Percentiles rank a stretch among this genome's conserved stretches.
phyloP scores from a whole-genome alignment of 2,113 vertebrate genomes.

The Etheostoma spectabile region DNA sequence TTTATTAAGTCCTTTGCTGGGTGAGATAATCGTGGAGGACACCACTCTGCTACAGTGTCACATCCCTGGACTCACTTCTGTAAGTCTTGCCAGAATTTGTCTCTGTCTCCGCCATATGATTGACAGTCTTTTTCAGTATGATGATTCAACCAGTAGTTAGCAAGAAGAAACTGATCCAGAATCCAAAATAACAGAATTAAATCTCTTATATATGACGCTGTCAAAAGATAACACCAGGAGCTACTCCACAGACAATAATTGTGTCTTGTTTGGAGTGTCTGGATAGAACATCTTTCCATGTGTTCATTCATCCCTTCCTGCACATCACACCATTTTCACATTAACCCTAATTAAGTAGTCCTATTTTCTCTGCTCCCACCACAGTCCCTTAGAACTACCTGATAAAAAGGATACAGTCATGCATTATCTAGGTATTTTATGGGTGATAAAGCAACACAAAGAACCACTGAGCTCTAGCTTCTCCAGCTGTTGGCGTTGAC shows the following conservation, averaged over 20 bases:
- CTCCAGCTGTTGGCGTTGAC: conserved; percentile 62
- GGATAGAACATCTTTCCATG: background rate
- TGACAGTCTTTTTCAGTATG: background rate
- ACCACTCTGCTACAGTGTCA: conserved; percentile 84
- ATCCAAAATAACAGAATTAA: background rate
- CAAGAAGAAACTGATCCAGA: background rate
- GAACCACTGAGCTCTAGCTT: conserved; percentile 28
- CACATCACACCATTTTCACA: conserved; percentile 8
- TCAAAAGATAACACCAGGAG: background rate
- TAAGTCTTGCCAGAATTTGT: conserved; percentile 76
- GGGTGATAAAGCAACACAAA: conserved; percentile 61
- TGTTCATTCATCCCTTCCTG: background rate
- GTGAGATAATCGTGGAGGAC: conserved; percentile 88
- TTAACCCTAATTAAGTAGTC: background rate
- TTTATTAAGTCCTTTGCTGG: conserved; percentile 82
- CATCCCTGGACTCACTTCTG: conserved; percentile 87
- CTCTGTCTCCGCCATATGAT: background rate
- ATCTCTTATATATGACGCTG: background rate
- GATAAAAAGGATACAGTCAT: conserved; percentile 14
- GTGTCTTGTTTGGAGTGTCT: background rate
- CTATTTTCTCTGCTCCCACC: conserved; percentile 13
- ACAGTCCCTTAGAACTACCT: conserved; percentile 5
- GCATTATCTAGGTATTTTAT: conserved; percentile 47
- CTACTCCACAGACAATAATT: conserved; percentile 1
- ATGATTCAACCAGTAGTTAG: background rate